Base-by-base conservation (phyloP, 2,113 vertebrate species). In the Tragelaphus scriptus region DNA sequence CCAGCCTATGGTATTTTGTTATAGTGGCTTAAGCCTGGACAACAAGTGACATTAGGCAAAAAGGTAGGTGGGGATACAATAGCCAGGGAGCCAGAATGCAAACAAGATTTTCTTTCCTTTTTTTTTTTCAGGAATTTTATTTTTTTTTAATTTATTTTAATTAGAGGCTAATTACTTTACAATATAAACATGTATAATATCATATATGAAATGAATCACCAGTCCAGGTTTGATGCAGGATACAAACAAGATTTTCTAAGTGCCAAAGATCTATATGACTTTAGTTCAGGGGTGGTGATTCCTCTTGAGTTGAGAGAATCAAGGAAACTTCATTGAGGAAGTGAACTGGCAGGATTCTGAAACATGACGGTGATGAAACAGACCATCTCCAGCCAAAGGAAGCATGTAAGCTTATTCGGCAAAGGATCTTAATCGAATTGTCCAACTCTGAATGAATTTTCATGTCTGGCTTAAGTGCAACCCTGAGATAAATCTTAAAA, bases 401-500 rank as follows among this genome's bases (percentile, higher is more conserved):
- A 80, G 56, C 32, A 51, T 28, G 17, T 26, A 65, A 80, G 40
- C 51, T 94, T 80, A 59, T 80, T 59, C 65, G 25, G 61, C 84
- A 56, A 91, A 91, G 17, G 26, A 68, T 71, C 12, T 85, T 91
- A 88, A 94, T 61, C 51, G 53, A 75, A 86, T 68, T 58, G 91
- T 86, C 47, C 28, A 84, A 28, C 84, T 96, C 58, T 11, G 32
- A 93, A 36, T 71, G 85, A 82, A 63, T 92, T 59, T 75, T 86
- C 36, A 47, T 61, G 55, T 28, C 15, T 84, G 3, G 71, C 47
- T 84, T 84, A 82, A 96, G 89, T 58, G 14, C 44, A 89, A 61
- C 10, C 32, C 84, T 21, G 6, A 95, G 55, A 94, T 92, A 86
- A 97, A 94, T 92, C 79, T 79, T 92, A 68, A 95, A 93, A 91